Evolutionary conservation across 2,888 invertebrate species (phyloP), one percentile per base, ranked within the genome.

Genomic region (Campoletis raptor): DNA sequence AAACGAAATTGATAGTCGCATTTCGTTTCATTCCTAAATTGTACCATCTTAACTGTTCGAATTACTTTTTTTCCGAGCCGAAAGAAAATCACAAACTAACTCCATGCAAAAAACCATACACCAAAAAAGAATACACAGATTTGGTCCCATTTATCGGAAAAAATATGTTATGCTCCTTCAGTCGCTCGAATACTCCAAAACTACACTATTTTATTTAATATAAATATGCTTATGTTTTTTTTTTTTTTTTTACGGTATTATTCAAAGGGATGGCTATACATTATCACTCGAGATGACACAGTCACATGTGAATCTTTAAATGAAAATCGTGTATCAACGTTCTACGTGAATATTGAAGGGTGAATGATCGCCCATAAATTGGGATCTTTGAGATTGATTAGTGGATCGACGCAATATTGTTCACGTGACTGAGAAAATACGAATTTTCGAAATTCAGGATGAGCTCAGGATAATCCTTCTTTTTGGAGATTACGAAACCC

Each of bases 291-390:
- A 30, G 10, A 42, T 40, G 15, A 30, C 54, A 69, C 36, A 52
- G 15, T 37, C 66, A 64, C 42, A 5, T 10, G 42, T 42, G 52
- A 24, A 21, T 67, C 8, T 67, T 37, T 6, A 37, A 24, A 37
- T 40, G 67, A 67, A 54, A 15, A 24, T 45, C n/a, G 15, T 48
- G 18, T 40, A 30, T 30, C 30, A 30, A 30, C 30, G 30, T 30
- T 6, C 21, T 7, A 45, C 6, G 45, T 67, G 21, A 40, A 30
- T 61, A 30, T 61, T 30, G 30, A 15, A 30, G 15, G 15, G 15
- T 30, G 30, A 24, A 15, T 18, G 24, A 48, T 24, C 37, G 54
- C 61, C 69, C 42, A 48, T 74, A 76, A 40, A 70, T 70, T 54
- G n/a, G n/a, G n/a, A 57, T 57, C 12, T 69, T 48, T 6, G 6